phyloP scores from a whole-genome alignment of 2,113 vertebrate species.

The Calidris pygmaea region DNA sequence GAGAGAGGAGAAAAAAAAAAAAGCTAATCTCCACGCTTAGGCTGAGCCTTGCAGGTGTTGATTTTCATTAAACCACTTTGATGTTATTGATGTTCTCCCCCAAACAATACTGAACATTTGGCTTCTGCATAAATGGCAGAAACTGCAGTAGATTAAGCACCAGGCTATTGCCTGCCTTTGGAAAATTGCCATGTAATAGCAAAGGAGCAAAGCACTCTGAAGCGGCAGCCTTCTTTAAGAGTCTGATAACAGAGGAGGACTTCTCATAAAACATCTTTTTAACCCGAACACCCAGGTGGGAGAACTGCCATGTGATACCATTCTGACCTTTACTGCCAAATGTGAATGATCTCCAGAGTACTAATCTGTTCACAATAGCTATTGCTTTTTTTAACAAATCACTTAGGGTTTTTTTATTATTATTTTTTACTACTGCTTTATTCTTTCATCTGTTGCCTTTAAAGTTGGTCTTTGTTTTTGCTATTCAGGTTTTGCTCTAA shows the following conservation, averaged over 20 bases:
- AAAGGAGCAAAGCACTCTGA: background rate
- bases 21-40: background rate
- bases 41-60: background rate
- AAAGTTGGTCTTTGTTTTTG: background rate
- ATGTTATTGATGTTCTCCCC: background rate
- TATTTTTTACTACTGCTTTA: background rate
- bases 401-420: background rate
- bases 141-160: background rate
- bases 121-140: background rate
- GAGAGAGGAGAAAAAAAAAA: background rate
- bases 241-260: background rate
- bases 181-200: background rate
- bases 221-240: background rate
- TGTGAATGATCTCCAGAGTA: background rate
- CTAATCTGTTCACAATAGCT: background rate
- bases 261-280: constrained; percentile 22
- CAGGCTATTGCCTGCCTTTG: background rate
- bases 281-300: background rate
- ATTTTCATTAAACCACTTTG: background rate
- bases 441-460: background rate
- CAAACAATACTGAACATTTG: background rate
- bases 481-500: background rate
- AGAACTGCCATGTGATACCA: background rate
- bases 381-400: background rate
- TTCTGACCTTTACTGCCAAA: background rate